Evolutionary conservation across 1,140 invertebrate genomes (phyloP).

Genomic region (Sitophilus oryzae): DNA sequence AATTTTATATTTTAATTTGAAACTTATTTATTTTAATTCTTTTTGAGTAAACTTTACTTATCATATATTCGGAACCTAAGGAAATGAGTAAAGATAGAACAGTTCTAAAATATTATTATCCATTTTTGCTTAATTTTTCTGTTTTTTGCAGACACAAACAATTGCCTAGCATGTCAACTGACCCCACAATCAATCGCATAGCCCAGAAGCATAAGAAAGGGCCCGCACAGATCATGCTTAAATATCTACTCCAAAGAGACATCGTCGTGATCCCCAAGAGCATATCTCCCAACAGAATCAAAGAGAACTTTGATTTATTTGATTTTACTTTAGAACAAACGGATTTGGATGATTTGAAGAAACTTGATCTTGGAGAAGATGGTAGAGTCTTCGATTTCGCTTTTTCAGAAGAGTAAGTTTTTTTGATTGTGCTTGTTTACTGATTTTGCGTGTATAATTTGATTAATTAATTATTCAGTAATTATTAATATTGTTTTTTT

Average conservation of each 20-base stretch:
- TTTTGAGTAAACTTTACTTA: no score
- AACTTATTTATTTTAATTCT: no score
- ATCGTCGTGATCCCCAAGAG: slow-evolving; percentile 81
- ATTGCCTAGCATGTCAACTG: not conserved
- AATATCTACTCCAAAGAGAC: slow-evolving; percentile 66
- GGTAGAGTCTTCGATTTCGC: slow-evolving; percentile 39
- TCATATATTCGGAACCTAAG: no score
- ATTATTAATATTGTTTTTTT: no score
- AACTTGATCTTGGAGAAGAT: slow-evolving; percentile 52
- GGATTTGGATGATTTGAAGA: slow-evolving; percentile 51
- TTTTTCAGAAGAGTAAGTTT: not conserved
- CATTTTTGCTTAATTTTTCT: not conserved
- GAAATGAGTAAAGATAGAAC: no score
- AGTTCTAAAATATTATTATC: no score
- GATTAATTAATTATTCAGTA: no score
- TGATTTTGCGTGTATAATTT: no score
- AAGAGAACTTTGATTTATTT: slow-evolving; percentile 57
- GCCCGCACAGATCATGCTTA: slow-evolving; percentile 71
- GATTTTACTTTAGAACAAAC: slow-evolving; percentile 53
- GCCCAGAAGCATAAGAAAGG: slow-evolving; percentile 64
- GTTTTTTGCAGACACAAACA: not conserved
- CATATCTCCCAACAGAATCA: slow-evolving; percentile 62
- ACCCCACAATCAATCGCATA: slow-evolving; percentile 42
- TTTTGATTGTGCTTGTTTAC: no score
- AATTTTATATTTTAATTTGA: no score